Evolutionary conservation across 1,140 invertebrate species (phyloP).

Genomic region (Drosophila oshimai): DNA sequence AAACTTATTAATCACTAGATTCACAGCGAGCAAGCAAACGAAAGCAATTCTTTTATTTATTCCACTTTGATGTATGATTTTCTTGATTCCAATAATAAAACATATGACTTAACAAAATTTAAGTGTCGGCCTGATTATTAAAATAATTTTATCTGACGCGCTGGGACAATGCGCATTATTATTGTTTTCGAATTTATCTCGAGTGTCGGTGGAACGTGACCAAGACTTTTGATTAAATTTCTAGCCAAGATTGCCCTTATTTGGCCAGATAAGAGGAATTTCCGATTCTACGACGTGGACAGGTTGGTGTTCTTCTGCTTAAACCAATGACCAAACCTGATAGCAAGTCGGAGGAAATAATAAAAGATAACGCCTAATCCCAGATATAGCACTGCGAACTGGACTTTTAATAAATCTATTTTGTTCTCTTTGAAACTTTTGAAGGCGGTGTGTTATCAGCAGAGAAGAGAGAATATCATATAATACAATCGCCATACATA

Average conservation of each 20-base stretch:
- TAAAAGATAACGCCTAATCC: background rate
- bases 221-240: background rate
- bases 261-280: background rate
- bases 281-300: background rate
- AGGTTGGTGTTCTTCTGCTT: background rate
- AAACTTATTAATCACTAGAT: slow-evolving; percentile 68
- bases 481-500: background rate
- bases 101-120: slow-evolving; percentile 26
- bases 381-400: too few relatives aligned
- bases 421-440: background rate
- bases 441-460: background rate
- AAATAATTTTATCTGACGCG: background rate
- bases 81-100: slow-evolving; percentile 38
- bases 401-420: background rate
- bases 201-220: slow-evolving; percentile 5
- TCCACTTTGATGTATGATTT: slow-evolving; percentile 38
- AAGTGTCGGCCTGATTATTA: background rate
- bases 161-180: slow-evolving; percentile 12
- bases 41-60: slow-evolving; percentile 30
- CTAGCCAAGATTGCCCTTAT: background rate
- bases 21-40: slow-evolving; percentile 20
- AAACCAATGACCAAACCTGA: background rate
- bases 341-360: background rate
- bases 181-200: slow-evolving; percentile 10
- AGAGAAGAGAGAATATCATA: background rate